Evolutionary conservation across 2,888 invertebrate genomes (phyloP), one percentile per base, ranked within the genome.

Genomic region (Synanthedon tipuliformis): DNA sequence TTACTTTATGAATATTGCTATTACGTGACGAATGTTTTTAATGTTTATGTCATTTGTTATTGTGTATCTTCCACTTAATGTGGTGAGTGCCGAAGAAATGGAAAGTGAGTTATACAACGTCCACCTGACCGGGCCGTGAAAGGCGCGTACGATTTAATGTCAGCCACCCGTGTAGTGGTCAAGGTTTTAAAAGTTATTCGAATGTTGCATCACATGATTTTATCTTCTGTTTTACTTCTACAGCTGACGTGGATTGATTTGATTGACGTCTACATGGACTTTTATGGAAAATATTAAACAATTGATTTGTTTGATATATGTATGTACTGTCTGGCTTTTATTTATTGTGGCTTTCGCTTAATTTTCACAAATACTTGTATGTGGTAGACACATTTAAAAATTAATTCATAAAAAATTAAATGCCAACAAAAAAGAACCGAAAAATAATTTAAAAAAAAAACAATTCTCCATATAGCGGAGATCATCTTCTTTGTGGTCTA

Each of bases 61-160:
- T 13, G 45, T 45, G 45, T 45, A 45, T 45, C 45, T 45, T 45
- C 15, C n/a, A 45, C 45, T 45, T 45, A 45, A 45, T n/a, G 45
- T 12, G 57, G 54, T 15, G n/a, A 15, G 45, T 59, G 66, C 61
- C 61, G 71, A 81, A 81, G 81, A 81, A 86, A 84, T 81, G 84
- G 86, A 86, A 86, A 87, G 85, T 84, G 63, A 70, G 83, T 84
- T 85, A 85, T 85, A 83, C 83, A 86, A 86, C 81, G 71, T 60
- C 69, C 78, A 86, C 83, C 76, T 83, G 81, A 83, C 71, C 68
- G 70, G 64, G 73, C 74, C 80, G 86, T 85, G 86, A 87, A 87
- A 87, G 87, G 86, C 68, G 86, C 68, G 68, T 71, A 64, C 61
- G 62, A 56, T 73, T 79, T 85, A 84, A 85, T 85, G 85, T 84